Percentiles rank a stretch among this genome's conserved stretches.
phyloP scores from a whole-genome alignment of 2,113 vertebrate genomes.

The Prionailurus viverrinus region DNA sequence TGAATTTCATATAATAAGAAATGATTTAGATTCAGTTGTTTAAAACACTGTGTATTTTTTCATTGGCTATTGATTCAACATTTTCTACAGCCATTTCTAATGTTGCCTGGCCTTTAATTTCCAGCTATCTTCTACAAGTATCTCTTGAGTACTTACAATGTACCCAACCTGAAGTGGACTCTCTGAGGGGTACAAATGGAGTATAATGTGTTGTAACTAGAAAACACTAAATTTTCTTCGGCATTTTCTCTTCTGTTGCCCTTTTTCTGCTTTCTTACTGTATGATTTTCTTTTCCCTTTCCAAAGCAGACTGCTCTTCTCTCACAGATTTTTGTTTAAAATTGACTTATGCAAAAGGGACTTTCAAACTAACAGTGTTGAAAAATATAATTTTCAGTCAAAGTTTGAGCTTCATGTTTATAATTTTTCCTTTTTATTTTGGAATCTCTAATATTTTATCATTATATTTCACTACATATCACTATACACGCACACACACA shows the following conservation, averaged over 20 bases:
- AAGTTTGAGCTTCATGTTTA: constrained; percentile 22
- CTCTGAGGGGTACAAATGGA: neutral
- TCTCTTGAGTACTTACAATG: neutral
- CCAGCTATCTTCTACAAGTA: neutral
- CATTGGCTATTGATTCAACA: neutral
- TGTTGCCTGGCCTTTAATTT: neutral
- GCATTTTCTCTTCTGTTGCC: neutral
- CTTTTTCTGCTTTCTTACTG: neutral
- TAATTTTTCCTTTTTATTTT: constrained; percentile 40
- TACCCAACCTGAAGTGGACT: neutral
- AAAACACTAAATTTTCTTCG: neutral
- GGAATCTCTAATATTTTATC: neutral
- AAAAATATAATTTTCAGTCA: constrained; percentile 10
- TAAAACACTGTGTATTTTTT: neutral
- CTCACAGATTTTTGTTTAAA: constrained; percentile 41
- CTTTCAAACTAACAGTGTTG: constrained; percentile 17
- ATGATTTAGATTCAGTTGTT: neutral
- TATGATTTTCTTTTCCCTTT: neutral
- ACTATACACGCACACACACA: too few species aligned
- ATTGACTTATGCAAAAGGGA: neutral
- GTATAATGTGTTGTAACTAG: neutral
- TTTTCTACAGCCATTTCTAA: constrained; percentile 1
- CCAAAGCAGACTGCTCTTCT: neutral
- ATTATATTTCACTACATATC: neutral
- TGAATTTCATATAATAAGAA: constrained; percentile 10